These are phyloP conservation scores for Rutilus rutilus DNA, from an alignment of 2,113 vertebrate genomes.

Conservation along the genomic window DNA sequence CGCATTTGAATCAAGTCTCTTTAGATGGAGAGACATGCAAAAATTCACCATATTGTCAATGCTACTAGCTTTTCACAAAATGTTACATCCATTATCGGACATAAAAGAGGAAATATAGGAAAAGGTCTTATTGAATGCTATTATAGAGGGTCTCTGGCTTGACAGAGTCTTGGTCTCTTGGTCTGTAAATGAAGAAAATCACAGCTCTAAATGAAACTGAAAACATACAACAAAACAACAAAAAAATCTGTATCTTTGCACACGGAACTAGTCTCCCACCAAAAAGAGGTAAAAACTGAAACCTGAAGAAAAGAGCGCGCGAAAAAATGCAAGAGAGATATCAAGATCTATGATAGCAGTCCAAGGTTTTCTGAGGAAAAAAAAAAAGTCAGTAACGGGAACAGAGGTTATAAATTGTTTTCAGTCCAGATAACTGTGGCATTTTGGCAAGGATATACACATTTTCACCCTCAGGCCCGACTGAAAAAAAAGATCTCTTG, in stretches of 20 bases:
- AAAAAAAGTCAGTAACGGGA: neutral
- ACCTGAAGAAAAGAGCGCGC: neutral
- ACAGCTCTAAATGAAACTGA: neutral
- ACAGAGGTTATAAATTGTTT: constrained; percentile 14
- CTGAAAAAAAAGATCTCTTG: constrained; percentile 37
- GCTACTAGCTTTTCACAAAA: neutral
- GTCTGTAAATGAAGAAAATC: no score
- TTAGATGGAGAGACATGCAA: neutral
- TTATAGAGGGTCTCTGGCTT: neutral
- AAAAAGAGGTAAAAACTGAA: neutral
- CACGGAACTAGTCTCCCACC: neutral
- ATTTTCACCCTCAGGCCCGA: constrained; percentile 13
- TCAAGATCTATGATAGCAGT: constrained; percentile 10
- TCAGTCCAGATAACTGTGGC: constrained; percentile 11
- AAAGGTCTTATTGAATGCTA: neutral
- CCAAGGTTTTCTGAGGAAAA: neutral
- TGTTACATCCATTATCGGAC: neutral
- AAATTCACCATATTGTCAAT: neutral
- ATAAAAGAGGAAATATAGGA: no score
- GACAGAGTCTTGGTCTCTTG: neutral
- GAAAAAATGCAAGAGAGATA: constrained; percentile 5
- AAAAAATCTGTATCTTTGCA: neutral
- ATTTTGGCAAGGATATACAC: constrained; percentile 40
- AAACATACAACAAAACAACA: neutral
- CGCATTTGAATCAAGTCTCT: neutral